phyloP scores from a whole-genome alignment of 2,113 vertebrate species.

The Stictonetta naevosa region DNA sequence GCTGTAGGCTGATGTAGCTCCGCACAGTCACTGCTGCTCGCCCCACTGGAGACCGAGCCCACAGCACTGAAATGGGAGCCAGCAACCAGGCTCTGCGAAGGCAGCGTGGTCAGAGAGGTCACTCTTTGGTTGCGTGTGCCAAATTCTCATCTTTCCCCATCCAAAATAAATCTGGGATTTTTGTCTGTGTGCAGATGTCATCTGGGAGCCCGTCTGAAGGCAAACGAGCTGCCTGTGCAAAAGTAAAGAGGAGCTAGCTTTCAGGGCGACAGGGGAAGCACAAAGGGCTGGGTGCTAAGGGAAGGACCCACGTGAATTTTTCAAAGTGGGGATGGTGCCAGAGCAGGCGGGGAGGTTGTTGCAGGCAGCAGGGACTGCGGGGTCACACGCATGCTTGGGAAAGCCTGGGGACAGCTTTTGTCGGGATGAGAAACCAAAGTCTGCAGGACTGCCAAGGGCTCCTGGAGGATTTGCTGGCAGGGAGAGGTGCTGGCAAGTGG shows the following conservation, averaged over 20 bases:
- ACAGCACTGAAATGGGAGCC: not conserved
- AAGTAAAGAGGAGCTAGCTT: not conserved
- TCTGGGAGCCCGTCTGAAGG: not conserved
- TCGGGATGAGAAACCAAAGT: not conserved
- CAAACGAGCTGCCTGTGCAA: not conserved
- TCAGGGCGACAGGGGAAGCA: not conserved
- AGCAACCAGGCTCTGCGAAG: not conserved
- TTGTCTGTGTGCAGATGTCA: not conserved
- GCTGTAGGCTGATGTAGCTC: not conserved
- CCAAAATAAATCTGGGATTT: constrained; percentile 39
- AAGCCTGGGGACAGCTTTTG: not conserved
- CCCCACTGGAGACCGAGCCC: not conserved
- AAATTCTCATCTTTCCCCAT: constrained; percentile 51
- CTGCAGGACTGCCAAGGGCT: not conserved
- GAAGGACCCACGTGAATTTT: not conserved
- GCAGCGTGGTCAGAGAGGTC: not conserved
- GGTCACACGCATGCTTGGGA: not conserved
- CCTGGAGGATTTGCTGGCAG: not conserved
- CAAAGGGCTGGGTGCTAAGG: not conserved
- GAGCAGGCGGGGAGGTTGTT: not conserved
- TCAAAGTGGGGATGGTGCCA: not conserved
- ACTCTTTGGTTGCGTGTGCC: not conserved
- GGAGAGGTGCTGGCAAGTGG: not conserved
- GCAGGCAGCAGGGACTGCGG: not conserved
- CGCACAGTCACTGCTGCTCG: not conserved